phyloP scores from a whole-genome alignment of 1,140 invertebrate genomes.

The Macrotrachela quadricornifera region DNA sequence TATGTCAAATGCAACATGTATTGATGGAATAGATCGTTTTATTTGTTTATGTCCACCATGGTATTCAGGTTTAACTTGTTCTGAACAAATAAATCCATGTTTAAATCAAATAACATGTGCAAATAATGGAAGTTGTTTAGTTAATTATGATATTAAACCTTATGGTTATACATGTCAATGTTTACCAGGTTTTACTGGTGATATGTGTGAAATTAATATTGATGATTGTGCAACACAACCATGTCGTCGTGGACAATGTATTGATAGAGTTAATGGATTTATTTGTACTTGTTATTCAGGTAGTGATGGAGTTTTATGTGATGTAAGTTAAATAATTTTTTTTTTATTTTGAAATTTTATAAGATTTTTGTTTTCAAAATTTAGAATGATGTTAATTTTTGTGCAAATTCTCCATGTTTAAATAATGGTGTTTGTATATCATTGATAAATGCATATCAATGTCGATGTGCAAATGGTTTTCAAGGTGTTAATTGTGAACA shows the following conservation, averaged over 20 bases:
- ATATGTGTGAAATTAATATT: slow-evolving; percentile 9
- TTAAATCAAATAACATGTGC: slow-evolving; percentile 46
- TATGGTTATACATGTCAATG: slow-evolving; percentile 10
- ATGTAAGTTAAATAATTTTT: too few relatives aligned
- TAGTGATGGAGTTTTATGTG: background rate
- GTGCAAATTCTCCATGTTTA: slow-evolving; percentile 10
- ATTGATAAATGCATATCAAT: slow-evolving; percentile 12
- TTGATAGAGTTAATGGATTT: background rate
- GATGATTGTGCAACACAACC: slow-evolving; percentile 1
- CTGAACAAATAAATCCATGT: slow-evolving; percentile 3
- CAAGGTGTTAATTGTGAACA: slow-evolving; percentile 16
- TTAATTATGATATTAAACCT: slow-evolving; percentile 40
- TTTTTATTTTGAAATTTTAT: too few relatives aligned
- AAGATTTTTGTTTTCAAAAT: slow-evolving; percentile 1
- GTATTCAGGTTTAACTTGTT: slow-evolving; percentile 3
- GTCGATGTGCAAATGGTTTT: slow-evolving; percentile 14
- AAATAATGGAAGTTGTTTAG: slow-evolving; percentile 68
- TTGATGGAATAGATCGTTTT: background rate
- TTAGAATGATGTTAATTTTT: slow-evolving; percentile 16
- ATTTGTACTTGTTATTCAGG: slow-evolving; percentile 1
- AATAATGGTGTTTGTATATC: slow-evolving; percentile 12
- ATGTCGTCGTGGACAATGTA: slow-evolving; percentile 4
- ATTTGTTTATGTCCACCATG: slow-evolving; percentile 1
- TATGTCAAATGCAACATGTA: background rate
- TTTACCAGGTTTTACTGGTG: slow-evolving; percentile 8